A percentile compares a stretch with the other conserved stretches of the same genome.
Evolutionary conservation across 2,888 invertebrate species (phyloP).

Genomic region (Syrphus vitripennis): DNA sequence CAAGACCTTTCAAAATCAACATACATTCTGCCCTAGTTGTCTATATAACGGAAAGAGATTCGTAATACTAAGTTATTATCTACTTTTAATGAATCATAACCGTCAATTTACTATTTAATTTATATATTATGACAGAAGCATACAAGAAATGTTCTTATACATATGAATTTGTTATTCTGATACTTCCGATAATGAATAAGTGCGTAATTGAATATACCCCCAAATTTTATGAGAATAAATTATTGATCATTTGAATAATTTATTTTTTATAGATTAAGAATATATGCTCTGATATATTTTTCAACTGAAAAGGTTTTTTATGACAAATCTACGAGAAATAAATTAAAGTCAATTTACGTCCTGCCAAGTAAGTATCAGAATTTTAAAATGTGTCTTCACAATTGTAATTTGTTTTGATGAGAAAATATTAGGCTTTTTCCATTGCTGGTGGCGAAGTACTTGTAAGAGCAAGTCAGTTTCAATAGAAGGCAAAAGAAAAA

Average conservation of each 20-base stretch:
- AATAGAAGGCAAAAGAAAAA: no score
- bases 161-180: not conserved
- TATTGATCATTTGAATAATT: not conserved
- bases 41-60: not conserved
- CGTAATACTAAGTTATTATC: not conserved
- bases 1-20: no score
- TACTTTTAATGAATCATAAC: not conserved
- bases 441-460: no score
- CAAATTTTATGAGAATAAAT: not conserved
- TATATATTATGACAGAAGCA: not conserved
- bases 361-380: not conserved
- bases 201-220: not conserved
- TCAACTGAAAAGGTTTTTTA: not conserved
- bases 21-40: no score
- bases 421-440: no score
- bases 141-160: no score
- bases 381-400: not conserved
- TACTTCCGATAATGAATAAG: not conserved
- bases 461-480: no score
- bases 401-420: not conserved
- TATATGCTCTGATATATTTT: not conserved
- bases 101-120: not conserved
- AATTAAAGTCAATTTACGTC: not conserved
- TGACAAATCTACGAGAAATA: not conserved
- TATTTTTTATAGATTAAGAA: not conserved